Evolutionary conservation across 2,797 vertebrate species (phyloP).

Genomic region (Leptodactylus fallax): DNA sequence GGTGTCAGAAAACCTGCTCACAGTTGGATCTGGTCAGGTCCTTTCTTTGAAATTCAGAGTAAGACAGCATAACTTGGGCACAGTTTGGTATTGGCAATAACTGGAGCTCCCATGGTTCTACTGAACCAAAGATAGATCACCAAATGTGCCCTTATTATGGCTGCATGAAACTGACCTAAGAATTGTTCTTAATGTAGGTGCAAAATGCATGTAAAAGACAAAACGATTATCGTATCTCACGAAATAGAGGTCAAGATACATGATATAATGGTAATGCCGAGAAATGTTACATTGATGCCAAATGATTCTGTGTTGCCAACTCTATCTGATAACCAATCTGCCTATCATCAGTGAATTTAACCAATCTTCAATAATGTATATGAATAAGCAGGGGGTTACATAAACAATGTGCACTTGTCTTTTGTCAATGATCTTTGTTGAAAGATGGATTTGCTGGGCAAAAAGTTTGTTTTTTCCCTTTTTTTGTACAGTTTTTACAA

Average conservation of each 20-base stretch:
- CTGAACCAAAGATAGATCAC: neutral
- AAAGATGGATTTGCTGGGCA: constrained; percentile 60
- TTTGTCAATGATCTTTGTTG: constrained; percentile 18
- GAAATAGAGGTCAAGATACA: neutral
- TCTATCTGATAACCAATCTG: neutral
- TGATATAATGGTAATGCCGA: neutral
- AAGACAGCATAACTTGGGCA: too few species aligned
- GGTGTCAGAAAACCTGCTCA: neutral
- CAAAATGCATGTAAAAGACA: neutral
- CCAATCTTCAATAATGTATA: neutral
- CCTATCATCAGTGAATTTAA: constrained; percentile 37
- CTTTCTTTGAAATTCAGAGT: too few species aligned
- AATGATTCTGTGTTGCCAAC: neutral
- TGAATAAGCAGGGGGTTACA: neutral
- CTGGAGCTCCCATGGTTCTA: neutral
- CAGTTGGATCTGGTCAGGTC: too few species aligned
- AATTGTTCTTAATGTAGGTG: neutral
- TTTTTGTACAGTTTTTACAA: constrained; percentile 55
- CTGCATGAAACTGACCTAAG: too few species aligned
- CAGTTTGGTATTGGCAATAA: too few species aligned
- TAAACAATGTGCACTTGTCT: neutral
- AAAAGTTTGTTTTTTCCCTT: constrained; percentile 46
- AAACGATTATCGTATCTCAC: too few species aligned
- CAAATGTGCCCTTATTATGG: neutral
- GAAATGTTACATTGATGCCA: neutral